Evolutionary conservation across 2,888 invertebrate genomes (phyloP).

Genomic region (Parnassius glacialis): DNA sequence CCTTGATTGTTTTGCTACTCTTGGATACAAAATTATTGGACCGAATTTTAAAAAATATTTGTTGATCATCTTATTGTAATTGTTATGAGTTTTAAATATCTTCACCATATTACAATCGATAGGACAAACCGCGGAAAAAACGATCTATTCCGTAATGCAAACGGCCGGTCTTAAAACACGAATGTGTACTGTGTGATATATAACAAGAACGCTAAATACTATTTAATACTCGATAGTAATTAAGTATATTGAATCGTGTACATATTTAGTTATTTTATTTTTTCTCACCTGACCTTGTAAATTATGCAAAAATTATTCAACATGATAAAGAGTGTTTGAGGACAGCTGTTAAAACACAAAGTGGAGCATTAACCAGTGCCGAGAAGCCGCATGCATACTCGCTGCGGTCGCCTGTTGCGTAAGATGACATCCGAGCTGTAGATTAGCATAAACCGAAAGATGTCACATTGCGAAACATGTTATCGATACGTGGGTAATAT

Average conservation of each 20-base stretch:
- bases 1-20: no score
- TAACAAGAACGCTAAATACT: no score
- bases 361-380: conserved; percentile 48
- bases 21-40: no score
- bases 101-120: no score
- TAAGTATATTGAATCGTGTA: background rate
- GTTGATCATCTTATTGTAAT: no score
- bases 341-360: conserved; percentile 51
- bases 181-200: no score
- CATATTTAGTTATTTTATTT: background rate
- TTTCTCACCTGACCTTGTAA: background rate
- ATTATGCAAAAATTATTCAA: conserved; percentile 4
- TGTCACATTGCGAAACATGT: conserved; percentile 29
- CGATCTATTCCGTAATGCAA: no score
- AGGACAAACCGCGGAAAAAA: no score
- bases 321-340: conserved; percentile 29
- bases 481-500: conserved; percentile 17
- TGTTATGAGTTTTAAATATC: no score
- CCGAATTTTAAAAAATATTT: no score
- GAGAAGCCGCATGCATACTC: conserved; percentile 64
- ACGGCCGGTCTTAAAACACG: no score
- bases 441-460: conserved; percentile 73
- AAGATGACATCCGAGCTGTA: conserved; percentile 74
- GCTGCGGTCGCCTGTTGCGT: conserved; percentile 72
- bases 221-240: no score